These are phyloP conservation scores for Chlamydotis undulata DNA, from an alignment of 2,113 vertebrate genomes.

Conservation along the genomic window DNA sequence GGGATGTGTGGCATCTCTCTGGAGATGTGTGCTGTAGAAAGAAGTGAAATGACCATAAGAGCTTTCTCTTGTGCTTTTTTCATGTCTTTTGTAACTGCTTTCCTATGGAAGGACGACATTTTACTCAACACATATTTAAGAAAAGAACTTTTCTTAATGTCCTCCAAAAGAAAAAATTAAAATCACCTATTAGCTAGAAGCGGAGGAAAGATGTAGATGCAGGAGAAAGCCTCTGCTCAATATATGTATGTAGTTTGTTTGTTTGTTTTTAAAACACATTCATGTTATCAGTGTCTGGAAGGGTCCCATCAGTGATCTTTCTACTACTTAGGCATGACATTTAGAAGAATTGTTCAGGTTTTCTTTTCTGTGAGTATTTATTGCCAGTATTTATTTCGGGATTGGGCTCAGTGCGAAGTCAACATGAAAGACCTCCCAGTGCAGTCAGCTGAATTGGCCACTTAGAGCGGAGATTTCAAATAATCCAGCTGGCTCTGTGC, in stretches of 20 bases:
- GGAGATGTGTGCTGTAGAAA: background rate
- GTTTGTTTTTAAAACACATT: background rate
- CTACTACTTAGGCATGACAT: background rate
- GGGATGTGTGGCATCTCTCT: background rate
- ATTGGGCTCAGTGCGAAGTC: background rate
- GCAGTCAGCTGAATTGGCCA: background rate
- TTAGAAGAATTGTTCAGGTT: background rate
- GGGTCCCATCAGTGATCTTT: background rate
- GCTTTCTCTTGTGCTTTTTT: background rate
- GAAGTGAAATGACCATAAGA: too few relatives aligned
- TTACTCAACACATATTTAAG: background rate
- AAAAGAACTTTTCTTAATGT: background rate
- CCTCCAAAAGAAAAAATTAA: background rate
- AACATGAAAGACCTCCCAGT: background rate
- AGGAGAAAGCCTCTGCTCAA: background rate
- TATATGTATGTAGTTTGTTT: background rate
- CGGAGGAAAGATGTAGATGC: background rate
- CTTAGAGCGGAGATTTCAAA: background rate
- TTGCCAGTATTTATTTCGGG: background rate
- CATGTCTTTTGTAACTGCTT: background rate
- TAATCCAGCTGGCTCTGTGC: background rate
- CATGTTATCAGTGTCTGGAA: background rate
- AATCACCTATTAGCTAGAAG: background rate
- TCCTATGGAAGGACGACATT: background rate
- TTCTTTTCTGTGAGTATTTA: background rate